phyloP scores from a whole-genome alignment of 2,113 vertebrate genomes.

The Sturnira hondurensis region DNA sequence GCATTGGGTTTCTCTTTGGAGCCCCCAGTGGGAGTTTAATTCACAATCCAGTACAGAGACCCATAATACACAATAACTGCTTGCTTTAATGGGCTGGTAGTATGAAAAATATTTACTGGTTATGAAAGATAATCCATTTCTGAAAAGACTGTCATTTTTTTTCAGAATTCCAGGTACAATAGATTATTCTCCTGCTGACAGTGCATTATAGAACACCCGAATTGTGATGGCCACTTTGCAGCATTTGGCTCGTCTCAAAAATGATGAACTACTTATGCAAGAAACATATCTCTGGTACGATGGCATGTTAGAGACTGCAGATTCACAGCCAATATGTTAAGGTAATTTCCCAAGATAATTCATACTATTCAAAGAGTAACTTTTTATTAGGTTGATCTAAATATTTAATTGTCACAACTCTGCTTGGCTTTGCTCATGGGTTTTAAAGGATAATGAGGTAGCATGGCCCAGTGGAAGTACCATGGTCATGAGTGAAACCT shows the following conservation, averaged over 20 bases:
- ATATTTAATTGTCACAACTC: not conserved
- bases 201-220: not conserved
- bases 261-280: not conserved
- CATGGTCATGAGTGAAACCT: not conserved
- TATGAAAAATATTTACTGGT: slow-evolving; percentile 45
- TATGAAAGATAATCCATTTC: slow-evolving; percentile 48
- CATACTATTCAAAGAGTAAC: not conserved
- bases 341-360: not conserved
- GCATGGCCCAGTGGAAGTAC: no score
- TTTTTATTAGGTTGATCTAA: not conserved
- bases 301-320: not conserved
- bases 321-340: not conserved
- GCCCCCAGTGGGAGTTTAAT: slow-evolving; percentile 59
- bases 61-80: not conserved
- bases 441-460: not conserved
- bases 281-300: not conserved
- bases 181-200: not conserved
- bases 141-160: slow-evolving; percentile 13
- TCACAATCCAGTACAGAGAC: slow-evolving; percentile 44
- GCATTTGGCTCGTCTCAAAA: not conserved
- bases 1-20: slow-evolving; percentile 47
- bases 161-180: not conserved
- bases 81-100: slow-evolving; percentile 30
- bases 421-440: not conserved
- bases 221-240: not conserved